These are phyloP conservation scores for Peromyscus aztecus DNA, from an alignment of 2,797 vertebrate species.

Conservation along the genomic window DNA sequence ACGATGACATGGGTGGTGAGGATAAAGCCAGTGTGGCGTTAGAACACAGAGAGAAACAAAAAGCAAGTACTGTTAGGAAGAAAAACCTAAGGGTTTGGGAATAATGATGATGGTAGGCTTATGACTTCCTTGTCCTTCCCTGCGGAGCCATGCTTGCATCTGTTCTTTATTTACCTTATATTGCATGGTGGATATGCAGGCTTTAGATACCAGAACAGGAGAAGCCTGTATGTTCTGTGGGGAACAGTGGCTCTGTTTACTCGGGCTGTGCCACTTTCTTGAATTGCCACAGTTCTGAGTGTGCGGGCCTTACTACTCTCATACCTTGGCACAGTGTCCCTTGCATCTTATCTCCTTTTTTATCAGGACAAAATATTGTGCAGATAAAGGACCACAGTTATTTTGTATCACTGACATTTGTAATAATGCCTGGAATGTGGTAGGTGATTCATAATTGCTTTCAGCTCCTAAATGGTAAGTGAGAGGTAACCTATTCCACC, in stretches of 20 bases:
- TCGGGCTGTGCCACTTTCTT: not conserved
- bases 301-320: not conserved
- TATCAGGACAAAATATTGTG: not conserved
- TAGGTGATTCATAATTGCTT: not conserved
- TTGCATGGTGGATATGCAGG: not conserved
- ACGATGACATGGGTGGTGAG: not conserved
- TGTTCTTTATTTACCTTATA: constrained; percentile 7
- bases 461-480: not conserved
- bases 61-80: not conserved
- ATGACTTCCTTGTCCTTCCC: not conserved
- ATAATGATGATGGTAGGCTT: not conserved
- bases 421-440: not conserved
- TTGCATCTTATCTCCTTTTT: not conserved
- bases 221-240: not conserved
- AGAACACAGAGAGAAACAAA: not conserved
- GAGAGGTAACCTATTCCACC: not conserved
- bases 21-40: not conserved
- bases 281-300: not conserved
- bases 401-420: not conserved
- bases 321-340: not conserved
- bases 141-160: not conserved
- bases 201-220: not conserved
- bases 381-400: not conserved
- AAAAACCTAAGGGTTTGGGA: not conserved
- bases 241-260: not conserved